Base-by-base conservation (phyloP, 1,140 invertebrate genomes). In the Pogonus chalceus region DNA sequence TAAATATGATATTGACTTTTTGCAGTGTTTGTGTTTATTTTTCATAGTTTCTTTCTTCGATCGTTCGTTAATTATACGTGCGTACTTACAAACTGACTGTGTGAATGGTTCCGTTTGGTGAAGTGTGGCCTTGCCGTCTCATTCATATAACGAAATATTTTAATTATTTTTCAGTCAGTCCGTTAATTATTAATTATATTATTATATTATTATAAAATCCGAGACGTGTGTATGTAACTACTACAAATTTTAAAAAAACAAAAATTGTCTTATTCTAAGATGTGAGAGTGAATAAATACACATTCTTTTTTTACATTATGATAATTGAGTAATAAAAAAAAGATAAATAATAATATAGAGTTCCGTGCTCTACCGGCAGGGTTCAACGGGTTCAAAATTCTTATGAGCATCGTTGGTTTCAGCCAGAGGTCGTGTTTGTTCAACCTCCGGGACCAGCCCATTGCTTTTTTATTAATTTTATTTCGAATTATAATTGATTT, bases 21-120 rank as follows among this genome's bases (percentile, higher is more conserved):
- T 58, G 58, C 62, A 63, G 60, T 61, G 59, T 62, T 35, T 49
- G 58, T 54, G 60, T 62, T 55, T 58, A n/a, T n/a, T n/a, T 59
- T 53, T 62, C 56, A 56, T 62, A 60, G 56, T 55, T 35, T 59
- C 43, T 57, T 57, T 54, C 52, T 52, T 58, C 49, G 51, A 54
- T 59, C 51, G 56, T 59, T 56, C 56, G 23, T 7, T n/a, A n/a
- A n/a, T 12, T 9, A 18, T 26, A 16, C 49, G 53, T 57, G 55
- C 55, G 58, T 60, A 62, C 54, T 60, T 60, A 57, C 53, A 43
- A 49, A 51, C 55, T 58, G 56, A 58, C 52, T 57, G 58, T 56
- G 55, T 58, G 56, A 62, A 58, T 62, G 60, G 49, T 56, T 51
- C 35, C n/a, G 20, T 23, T 26, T 54, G n/a, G n/a, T n/a, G n/a